Base-by-base conservation (phyloP, 2,888 invertebrate species). In the Bugula neritina region DNA sequence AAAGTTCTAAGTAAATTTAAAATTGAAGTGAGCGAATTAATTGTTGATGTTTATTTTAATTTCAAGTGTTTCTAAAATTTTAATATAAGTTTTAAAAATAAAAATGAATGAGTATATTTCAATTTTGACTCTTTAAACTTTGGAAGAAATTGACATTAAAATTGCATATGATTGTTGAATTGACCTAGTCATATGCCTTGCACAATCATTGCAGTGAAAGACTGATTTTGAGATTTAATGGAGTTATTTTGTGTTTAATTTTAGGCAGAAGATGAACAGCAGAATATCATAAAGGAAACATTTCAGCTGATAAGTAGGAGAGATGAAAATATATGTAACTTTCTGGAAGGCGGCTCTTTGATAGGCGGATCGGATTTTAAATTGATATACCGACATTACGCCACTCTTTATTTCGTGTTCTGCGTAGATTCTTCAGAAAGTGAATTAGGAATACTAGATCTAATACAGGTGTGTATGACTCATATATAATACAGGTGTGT, bases 251-350 rank as follows among this genome's bases (percentile, higher is more conserved):
- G n/a, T n/a, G n/a, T 52, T 72, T 35, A 57, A 72, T 84, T 86
- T 55, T 84, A 95, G 95, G 91, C 92, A 84, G 97, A 98, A 87
- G 97, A 96, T 80, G 92, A 96, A 90, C 99, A 99, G 81, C 99
- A 99, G 82, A 96, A 98, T 86, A 99, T 99, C 76, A 94, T 99
- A 75, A 93, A 97, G 82, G 99, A 99, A 86, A 99, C 98, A 35
- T 99, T 99, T 84, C 98, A 99, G 82, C 85, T 99, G 75, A 98
- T 99, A 0, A 98, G 98, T 0, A 99, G 98, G 83, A 87, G 99
- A 75, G 99, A 99, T 83, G 99, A 99, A 83, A 98, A 98, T 87
- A 98, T 99, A 0, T 99, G 99, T 85, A 99, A 99, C 86, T 99
- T 99, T 85, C 87, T 99, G 70, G 99, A 99, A 86, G 98, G 98